These are phyloP conservation scores for Eucriotettix oculatus DNA, from an alignment of 2,888 invertebrate species.

Conservation along the genomic window DNA sequence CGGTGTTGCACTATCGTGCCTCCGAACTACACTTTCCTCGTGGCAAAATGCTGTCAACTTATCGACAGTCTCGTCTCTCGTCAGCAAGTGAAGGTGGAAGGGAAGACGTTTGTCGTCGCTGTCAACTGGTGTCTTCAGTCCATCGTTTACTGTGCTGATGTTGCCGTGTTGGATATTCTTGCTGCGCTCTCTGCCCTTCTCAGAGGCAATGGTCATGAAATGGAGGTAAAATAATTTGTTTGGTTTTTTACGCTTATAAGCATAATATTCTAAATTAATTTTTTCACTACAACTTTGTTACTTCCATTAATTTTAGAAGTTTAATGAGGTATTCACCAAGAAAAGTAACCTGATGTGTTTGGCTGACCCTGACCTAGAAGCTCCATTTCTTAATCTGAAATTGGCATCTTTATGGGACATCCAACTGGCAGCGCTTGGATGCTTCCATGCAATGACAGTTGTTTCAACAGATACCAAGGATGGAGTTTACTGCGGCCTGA, in stretches of 20 bases:
- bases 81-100: constrained; percentile 31
- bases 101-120: constrained; percentile 21
- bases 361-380: background rate
- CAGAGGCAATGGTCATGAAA: constrained; percentile 17
- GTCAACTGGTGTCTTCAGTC: constrained; percentile 24
- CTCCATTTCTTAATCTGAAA: background rate
- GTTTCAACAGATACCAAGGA: background rate
- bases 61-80: constrained; percentile 35
- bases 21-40: constrained; percentile 34
- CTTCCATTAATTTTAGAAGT: no score
- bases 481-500: background rate
- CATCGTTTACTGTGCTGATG: constrained; percentile 19
- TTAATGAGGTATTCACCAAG: background rate
- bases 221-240: constrained; percentile 3
- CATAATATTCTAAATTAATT: no score
- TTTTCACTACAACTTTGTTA: no score
- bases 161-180: constrained; percentile 22
- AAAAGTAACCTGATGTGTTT: constrained; percentile 4
- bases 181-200: constrained; percentile 24
- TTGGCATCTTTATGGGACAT: constrained; percentile 3
- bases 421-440: background rate
- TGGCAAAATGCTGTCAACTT: constrained; percentile 39
- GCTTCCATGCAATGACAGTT: background rate
- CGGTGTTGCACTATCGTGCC: constrained; percentile 14
- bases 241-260: no score